Evolutionary conservation across 2,797 vertebrate species (phyloP).

Genomic region (Monodelphis domestica): DNA sequence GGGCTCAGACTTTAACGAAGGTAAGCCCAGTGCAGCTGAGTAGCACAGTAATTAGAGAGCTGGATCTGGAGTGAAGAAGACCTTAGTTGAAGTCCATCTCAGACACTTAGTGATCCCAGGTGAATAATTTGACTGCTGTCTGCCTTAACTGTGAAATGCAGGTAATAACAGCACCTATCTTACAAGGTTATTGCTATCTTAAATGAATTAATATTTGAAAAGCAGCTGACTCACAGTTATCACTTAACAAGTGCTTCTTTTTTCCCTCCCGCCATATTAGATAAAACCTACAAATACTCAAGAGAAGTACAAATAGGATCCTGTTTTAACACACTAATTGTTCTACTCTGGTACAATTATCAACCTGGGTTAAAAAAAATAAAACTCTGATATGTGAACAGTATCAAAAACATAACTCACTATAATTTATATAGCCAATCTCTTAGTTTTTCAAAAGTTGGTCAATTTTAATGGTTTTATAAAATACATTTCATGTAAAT

Average conservation of each 20-base stretch:
- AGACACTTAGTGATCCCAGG: neutral
- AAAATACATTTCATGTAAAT: neutral
- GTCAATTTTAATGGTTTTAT: neutral
- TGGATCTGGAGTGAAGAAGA: neutral
- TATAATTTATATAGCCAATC: neutral
- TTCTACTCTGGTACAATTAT: conserved; percentile 43
- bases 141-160: neutral
- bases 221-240: neutral
- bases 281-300: conserved; percentile 42
- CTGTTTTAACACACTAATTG: conserved; percentile 61
- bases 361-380: neutral
- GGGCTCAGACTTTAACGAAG: neutral
- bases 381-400: neutral
- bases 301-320: conserved; percentile 41
- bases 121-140: neutral
- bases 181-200: neutral
- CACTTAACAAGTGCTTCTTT: neutral
- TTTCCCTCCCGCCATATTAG: neutral
- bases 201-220: neutral
- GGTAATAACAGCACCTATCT: neutral
- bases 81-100: neutral
- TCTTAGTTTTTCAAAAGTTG: neutral
- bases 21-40: neutral
- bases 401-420: neutral
- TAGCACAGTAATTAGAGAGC: neutral